Evolutionary conservation across 2,888 invertebrate species (phyloP).

Genomic region (Meghimatium bilineatum): DNA sequence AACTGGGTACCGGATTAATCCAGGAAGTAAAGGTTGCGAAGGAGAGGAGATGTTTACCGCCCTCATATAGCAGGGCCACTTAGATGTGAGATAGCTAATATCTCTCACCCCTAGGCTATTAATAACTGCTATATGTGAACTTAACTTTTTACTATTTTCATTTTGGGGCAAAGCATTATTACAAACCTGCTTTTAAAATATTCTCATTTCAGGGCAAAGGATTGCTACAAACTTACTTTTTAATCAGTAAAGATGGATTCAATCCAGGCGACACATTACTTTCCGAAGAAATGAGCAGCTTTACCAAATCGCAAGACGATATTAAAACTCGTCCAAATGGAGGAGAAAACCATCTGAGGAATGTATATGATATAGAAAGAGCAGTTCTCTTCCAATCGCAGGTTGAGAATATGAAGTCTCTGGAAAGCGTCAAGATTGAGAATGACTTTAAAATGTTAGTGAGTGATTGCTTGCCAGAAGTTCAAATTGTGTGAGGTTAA

Average conservation of each 20-base stretch:
- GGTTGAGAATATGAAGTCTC: not conserved
- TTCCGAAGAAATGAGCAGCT: not conserved
- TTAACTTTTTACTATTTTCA: no score
- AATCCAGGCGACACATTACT: constrained; percentile 2
- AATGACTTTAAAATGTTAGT: not conserved
- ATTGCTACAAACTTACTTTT: constrained; percentile 37
- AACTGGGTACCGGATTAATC: no score
- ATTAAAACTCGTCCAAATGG: not conserved
- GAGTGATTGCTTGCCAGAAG: not conserved
- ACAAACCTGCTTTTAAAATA: no score
- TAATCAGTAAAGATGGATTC: constrained; percentile 34
- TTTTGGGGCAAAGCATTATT: no score
- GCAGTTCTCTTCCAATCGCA: not conserved
- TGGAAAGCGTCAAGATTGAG: not conserved
- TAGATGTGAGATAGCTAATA: no score
- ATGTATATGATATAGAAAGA: not conserved
- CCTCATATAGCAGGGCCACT: no score
- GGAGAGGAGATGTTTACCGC: no score
- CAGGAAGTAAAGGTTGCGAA: no score
- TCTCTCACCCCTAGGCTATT: no score
- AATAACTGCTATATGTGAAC: no score
- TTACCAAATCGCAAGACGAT: not conserved
- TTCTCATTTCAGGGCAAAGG: constrained; percentile 29
- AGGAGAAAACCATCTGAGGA: not conserved
- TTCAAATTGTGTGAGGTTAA: not conserved